Conservation (phyloP, 2,113 vertebrate species). For the Lanius ludovicianus region DNA sequence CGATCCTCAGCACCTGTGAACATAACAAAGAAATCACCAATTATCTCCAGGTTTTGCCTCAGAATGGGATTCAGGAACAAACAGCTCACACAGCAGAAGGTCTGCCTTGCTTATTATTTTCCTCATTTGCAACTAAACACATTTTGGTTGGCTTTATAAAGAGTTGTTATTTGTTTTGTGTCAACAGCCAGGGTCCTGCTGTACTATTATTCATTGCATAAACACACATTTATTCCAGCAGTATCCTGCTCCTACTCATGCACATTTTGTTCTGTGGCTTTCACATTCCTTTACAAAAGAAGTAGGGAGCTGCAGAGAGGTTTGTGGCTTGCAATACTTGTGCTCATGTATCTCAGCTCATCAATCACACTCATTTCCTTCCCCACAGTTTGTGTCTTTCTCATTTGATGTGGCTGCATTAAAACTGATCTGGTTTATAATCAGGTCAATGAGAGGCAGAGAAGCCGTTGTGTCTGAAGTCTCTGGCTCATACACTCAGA, state of each 20-base stretch:
- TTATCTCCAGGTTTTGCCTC: neutral
- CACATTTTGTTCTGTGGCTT: neutral
- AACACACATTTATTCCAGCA: neutral
- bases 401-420: neutral
- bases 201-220: neutral
- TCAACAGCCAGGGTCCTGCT: neutral
- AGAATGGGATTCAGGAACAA: neutral
- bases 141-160: neutral
- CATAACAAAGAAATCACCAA: constrained; percentile 24
- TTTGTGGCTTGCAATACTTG: neutral
- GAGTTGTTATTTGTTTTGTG: constrained; percentile 7
- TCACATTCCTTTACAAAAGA: neutral
- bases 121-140: constrained; percentile 7
- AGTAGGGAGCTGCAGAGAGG: neutral
- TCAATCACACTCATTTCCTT: neutral
- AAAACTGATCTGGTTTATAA: neutral
- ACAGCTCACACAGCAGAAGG: neutral
- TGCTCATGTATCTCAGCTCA: neutral
- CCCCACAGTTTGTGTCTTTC: neutral
- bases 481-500: neutral
- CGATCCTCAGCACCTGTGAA: constrained; percentile 68
- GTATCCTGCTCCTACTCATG: neutral
- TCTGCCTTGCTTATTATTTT: constrained; percentile 37
- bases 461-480: neutral
- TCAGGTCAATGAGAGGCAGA: neutral